phyloP scores from a whole-genome alignment of 2,113 vertebrate genomes.

The Podilymbus podiceps region DNA sequence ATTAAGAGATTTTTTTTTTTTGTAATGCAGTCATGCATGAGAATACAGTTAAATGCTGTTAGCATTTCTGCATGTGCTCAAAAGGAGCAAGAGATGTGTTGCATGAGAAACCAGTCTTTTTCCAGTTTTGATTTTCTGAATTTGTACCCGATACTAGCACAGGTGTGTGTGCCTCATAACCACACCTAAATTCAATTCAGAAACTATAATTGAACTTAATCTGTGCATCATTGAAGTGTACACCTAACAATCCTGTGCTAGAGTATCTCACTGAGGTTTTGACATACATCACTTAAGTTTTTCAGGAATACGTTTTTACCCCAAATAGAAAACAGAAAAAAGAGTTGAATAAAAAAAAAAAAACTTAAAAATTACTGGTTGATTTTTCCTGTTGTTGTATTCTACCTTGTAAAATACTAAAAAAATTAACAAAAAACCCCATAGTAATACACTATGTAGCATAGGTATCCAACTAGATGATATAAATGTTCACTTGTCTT shows the following conservation, averaged over 20 bases:
- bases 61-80: background rate
- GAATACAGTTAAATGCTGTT: background rate
- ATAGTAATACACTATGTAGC: fast-evolving
- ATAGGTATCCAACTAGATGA: background rate
- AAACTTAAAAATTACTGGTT: background rate
- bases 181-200: background rate
- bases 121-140: background rate
- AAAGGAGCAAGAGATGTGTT: background rate
- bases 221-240: background rate
- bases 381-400: background rate
- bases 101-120: background rate
- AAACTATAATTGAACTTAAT: background rate
- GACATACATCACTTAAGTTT: background rate
- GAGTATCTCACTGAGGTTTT: background rate
- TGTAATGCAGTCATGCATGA: background rate
- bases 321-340: background rate
- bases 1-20: background rate
- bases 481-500: background rate
- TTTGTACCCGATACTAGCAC: background rate
- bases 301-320: background rate
- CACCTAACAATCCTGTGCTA: background rate
- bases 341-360: background rate
- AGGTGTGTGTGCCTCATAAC: background rate
- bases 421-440: background rate
- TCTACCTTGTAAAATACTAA: background rate